Conservation (phyloP, 1,140 invertebrate species). For the Wiebesia pumilae region DNA sequence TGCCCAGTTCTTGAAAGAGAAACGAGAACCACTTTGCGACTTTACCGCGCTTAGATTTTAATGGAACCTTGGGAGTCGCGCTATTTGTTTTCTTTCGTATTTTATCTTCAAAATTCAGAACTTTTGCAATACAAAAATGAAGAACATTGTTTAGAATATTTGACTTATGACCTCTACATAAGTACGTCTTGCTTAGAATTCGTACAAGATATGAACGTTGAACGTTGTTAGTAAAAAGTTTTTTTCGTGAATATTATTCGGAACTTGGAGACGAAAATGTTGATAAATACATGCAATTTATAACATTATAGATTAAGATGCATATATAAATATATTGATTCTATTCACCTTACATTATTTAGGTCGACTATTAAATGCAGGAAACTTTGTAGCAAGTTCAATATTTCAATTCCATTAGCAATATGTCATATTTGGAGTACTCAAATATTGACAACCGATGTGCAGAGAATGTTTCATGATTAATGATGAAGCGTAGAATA, state of each 20-base stretch:
- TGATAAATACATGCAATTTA: too few species aligned
- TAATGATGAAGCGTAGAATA: neutral
- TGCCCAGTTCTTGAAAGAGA: conserved; percentile 36
- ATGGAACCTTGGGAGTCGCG: conserved; percentile 40
- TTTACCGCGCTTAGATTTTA: conserved; percentile 38
- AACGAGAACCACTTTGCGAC: conserved; percentile 51
- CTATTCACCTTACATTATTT: neutral
- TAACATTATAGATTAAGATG: too few species aligned
- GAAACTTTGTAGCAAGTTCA: neutral
- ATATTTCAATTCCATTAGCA: conserved; percentile 2
- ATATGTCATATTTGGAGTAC: neutral
- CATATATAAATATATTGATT: too few species aligned
- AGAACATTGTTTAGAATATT: too few species aligned
- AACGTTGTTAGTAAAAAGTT: too few species aligned
- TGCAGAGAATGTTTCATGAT: neutral
- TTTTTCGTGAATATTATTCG: too few species aligned
- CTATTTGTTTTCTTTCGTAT: neutral
- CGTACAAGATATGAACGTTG: too few species aligned
- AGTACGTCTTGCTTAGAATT: too few species aligned
- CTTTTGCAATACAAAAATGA: neutral
- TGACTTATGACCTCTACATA: too few species aligned
- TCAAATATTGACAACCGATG: neutral
- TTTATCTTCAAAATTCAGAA: neutral
- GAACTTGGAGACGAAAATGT: too few species aligned
- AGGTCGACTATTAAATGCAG: neutral